A percentile compares a stretch with the other conserved stretches of the same genome.
phyloP scores from a whole-genome alignment of 1,140 invertebrate genomes.

The Tetragonula clypearis region DNA sequence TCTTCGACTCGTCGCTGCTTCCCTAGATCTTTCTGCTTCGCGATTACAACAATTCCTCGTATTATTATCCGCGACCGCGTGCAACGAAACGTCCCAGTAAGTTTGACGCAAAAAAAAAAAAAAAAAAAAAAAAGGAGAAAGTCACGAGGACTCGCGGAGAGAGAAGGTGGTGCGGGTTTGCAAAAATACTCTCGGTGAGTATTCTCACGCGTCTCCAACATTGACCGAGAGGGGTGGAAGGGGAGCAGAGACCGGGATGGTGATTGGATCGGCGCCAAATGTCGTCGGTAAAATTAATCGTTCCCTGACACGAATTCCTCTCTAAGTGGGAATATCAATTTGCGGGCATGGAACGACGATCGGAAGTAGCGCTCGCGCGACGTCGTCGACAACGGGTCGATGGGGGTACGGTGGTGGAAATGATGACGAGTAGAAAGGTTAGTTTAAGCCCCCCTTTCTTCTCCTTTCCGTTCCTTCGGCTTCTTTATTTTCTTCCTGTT shows the following conservation, averaged over 20 bases:
- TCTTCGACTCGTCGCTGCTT: background rate
- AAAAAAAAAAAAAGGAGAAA: constrained; percentile 7
- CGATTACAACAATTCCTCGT: background rate
- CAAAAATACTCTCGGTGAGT: constrained; percentile 23
- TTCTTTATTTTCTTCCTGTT: no score
- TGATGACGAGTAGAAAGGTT: background rate
- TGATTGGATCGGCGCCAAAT: constrained; percentile 72
- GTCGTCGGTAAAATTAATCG: constrained; percentile 77
- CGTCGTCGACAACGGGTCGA: constrained; percentile 2
- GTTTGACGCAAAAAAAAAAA: background rate
- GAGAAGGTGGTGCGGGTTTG: background rate
- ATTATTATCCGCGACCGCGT: background rate
- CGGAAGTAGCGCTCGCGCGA: background rate
- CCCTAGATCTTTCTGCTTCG: background rate
- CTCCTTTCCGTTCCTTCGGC: background rate
- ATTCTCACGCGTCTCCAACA: constrained; percentile 39
- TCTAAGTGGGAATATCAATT: constrained; percentile 76
- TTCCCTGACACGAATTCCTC: constrained; percentile 77
- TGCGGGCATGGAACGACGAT: constrained; percentile 59
- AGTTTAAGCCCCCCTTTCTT: background rate
- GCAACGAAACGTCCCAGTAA: background rate
- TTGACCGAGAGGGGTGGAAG: background rate
- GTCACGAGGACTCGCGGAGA: background rate
- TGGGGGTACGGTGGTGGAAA: background rate
- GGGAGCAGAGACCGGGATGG: background rate